Evolutionary conservation across 2,113 vertebrate genomes (phyloP).

Genomic region (Engystomops pustulosus): DNA sequence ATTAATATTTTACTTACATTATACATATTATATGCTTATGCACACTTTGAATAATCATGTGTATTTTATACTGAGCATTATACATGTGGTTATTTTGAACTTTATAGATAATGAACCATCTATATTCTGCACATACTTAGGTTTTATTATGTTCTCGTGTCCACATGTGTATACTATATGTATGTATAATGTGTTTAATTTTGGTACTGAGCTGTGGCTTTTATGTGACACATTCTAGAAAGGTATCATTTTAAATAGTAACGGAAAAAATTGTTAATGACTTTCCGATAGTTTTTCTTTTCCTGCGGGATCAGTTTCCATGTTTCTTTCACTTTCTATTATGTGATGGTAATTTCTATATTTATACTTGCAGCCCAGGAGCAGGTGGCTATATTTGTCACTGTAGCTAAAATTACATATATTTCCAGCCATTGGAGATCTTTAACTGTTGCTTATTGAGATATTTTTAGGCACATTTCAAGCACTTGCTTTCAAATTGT

Average conservation of each 20-base stretch:
- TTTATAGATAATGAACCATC: no score
- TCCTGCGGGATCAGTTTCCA: constrained; percentile 61
- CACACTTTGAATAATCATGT: no score
- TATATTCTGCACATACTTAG: no score
- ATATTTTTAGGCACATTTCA: constrained; percentile 56
- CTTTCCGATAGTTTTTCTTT: constrained; percentile 19
- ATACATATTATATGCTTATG: no score
- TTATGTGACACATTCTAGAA: neutral
- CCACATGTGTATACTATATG: no score
- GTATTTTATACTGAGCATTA: no score
- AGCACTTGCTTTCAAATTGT: constrained; percentile 40
- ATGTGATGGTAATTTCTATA: constrained; percentile 63
- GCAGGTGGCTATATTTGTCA: constrained; percentile 64
- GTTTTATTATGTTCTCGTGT: no score
- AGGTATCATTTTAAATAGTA: constrained; percentile 35
- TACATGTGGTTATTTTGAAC: no score
- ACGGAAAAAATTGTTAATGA: constrained; percentile 55
- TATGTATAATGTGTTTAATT: no score
- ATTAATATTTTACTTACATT: no score
- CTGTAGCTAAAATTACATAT: constrained; percentile 67
- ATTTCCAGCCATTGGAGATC: constrained; percentile 57
- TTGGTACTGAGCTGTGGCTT: neutral
- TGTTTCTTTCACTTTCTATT: constrained; percentile 60
- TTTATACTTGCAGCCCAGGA: constrained; percentile 59
- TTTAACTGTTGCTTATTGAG: constrained; percentile 45